phyloP scores from a whole-genome alignment of 2,888 invertebrate species.

The Meganola albula region DNA sequence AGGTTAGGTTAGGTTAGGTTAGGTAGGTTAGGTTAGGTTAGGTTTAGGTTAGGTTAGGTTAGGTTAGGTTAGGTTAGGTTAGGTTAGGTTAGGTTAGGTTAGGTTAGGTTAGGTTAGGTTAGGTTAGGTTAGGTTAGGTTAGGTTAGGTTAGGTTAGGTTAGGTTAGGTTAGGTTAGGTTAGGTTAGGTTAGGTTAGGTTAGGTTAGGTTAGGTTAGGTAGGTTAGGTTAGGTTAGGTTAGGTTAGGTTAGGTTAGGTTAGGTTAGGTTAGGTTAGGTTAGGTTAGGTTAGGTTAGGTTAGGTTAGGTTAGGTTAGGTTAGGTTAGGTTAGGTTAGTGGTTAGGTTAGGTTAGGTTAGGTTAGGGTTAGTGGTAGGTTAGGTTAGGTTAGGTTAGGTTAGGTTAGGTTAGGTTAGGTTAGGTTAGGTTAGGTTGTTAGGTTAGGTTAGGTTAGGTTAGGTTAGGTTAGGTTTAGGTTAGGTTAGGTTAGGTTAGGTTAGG shows the following conservation, averaged over 20 bases:
- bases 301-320: slow-evolving; percentile 20
- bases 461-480: no score
- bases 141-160: not conserved
- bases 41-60: no score
- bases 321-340: no score
- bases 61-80: not conserved
- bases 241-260: not conserved
- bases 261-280: not conserved
- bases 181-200: not conserved
- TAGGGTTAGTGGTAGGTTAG: slow-evolving; percentile 15
- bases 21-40: no score
- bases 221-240: not conserved
- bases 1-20: not conserved
- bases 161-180: not conserved
- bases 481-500: no score
- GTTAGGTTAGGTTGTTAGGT: no score
- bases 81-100: not conserved
- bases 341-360: slow-evolving; percentile 19
- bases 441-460: slow-evolving; percentile 25
- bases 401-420: slow-evolving; percentile 22
- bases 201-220: not conserved
- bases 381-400: slow-evolving; percentile 18
- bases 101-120: not conserved
- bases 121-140: not conserved
- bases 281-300: slow-evolving; percentile 3